Conservation (phyloP, 2,888 invertebrate species). For the Stenodema calcarata region DNA sequence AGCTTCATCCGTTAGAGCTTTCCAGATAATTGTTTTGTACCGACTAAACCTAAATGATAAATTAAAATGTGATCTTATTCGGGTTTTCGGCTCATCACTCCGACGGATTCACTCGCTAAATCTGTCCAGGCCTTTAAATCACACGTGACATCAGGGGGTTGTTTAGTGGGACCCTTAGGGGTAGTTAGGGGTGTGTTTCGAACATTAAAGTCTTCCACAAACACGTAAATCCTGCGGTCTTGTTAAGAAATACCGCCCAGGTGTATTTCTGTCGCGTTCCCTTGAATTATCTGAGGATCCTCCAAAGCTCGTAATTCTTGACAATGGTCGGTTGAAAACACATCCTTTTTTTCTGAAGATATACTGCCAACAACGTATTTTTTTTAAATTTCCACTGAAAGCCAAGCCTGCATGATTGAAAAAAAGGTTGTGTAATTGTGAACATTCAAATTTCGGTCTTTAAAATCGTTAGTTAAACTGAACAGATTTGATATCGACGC, state of each 20-base stretch:
- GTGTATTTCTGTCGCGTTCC: constrained; percentile 33
- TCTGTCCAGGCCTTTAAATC: background rate
- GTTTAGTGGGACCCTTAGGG: constrained; percentile 35
- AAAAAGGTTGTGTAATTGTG: too few species aligned
- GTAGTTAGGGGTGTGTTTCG: constrained; percentile 40
- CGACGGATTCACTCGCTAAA: too few species aligned
- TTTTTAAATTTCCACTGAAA: background rate
- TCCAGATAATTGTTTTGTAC: too few species aligned
- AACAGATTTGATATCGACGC: too few species aligned
- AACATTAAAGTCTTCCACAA: constrained; percentile 46
- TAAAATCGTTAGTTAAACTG: too few species aligned
- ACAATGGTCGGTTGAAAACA: background rate
- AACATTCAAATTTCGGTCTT: too few species aligned
- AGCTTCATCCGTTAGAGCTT: too few species aligned
- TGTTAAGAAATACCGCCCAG: constrained; percentile 46
- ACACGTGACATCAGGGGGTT: background rate
- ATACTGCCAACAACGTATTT: background rate
- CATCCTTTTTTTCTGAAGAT: background rate
- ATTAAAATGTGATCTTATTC: too few species aligned
- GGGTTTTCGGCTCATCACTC: too few species aligned
- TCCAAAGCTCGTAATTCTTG: background rate
- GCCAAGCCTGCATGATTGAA: too few species aligned
- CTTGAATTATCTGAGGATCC: background rate
- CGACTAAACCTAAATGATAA: too few species aligned
- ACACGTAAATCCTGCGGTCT: constrained; percentile 38